phyloP scores from a whole-genome alignment of 2,888 invertebrate genomes.

The Abscondita cerata region DNA sequence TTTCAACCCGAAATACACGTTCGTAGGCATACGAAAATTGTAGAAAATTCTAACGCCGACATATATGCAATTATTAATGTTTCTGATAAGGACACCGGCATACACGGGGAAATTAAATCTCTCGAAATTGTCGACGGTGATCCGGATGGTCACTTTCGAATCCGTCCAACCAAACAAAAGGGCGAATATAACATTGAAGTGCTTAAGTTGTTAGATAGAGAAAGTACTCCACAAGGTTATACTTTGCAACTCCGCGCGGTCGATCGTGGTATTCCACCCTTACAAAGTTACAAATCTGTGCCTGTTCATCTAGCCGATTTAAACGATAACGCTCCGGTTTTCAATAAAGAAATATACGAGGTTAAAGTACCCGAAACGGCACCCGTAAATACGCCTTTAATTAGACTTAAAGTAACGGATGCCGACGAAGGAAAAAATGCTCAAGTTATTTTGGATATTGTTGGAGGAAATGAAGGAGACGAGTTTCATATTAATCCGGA shows the following conservation, averaged over 20 bases:
- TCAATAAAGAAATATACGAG: conserved; percentile 86
- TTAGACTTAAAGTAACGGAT: conserved; percentile 86
- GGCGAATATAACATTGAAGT: conserved; percentile 84
- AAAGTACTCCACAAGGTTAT: conserved; percentile 80
- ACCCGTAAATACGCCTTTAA: conserved; percentile 87
- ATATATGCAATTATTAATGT: conserved; percentile 91
- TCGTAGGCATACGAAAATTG: conserved; percentile 78
- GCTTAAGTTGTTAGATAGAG: conserved; percentile 78
- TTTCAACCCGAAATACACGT: conserved; percentile 85
- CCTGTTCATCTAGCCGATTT: conserved; percentile 82
- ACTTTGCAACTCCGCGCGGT: conserved; percentile 85
- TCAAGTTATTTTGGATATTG: conserved; percentile 85
- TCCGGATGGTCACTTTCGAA: conserved; percentile 86
- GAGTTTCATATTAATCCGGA: conserved; percentile 87
- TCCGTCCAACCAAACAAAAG: conserved; percentile 67
- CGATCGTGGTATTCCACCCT: conserved; percentile 82
- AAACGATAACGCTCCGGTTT: conserved; percentile 87
- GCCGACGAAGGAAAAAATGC: conserved; percentile 85
- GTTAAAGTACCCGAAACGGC: conserved; percentile 88
- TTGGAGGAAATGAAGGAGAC: conserved; percentile 89
- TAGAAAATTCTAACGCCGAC: conserved; percentile 81
- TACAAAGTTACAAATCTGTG: conserved; percentile 79
- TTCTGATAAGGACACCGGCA: conserved; percentile 81
- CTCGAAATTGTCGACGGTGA: conserved; percentile 90
- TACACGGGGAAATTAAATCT: conserved; percentile 82